phyloP scores from a whole-genome alignment of 2,888 invertebrate genomes.

The Catocala sponsa region DNA sequence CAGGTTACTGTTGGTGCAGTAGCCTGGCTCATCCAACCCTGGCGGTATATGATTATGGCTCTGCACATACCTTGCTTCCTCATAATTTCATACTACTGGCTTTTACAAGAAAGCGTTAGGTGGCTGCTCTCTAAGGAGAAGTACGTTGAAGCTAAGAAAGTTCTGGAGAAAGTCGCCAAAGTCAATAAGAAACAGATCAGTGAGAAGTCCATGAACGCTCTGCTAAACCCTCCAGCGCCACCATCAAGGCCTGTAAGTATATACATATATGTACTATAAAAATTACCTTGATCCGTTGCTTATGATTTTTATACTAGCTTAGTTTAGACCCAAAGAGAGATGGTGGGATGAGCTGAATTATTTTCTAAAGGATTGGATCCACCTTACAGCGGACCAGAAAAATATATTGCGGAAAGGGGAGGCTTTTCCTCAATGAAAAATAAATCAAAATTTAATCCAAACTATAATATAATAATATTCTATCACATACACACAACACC shows the following conservation, averaged over 20 bases:
- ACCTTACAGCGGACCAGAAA: too few species aligned
- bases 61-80: conserved; percentile 91
- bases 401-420: too few species aligned
- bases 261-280: neutral
- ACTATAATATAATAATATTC: too few species aligned
- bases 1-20: conserved; percentile 90
- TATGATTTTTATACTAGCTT: too few species aligned
- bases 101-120: conserved; percentile 90
- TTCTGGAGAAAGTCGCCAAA: conserved; percentile 89
- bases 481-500: too few species aligned
- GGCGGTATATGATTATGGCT: conserved; percentile 90
- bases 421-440: too few species aligned
- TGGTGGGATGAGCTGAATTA: too few species aligned
- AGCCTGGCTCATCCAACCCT: conserved; percentile 90
- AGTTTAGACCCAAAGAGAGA: too few species aligned
- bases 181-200: conserved; percentile 88
- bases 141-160: conserved; percentile 88
- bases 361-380: too few species aligned
- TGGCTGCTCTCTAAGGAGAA: conserved; percentile 92
- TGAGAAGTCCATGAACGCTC: conserved; percentile 80
- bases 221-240: conserved; percentile 74
- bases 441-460: too few species aligned
- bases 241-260: conserved; percentile 23
- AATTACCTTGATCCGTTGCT: too few species aligned
- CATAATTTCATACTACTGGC: conserved; percentile 90